phyloP scores from a whole-genome alignment of 1,140 invertebrate species.

The Zophobas morio region DNA sequence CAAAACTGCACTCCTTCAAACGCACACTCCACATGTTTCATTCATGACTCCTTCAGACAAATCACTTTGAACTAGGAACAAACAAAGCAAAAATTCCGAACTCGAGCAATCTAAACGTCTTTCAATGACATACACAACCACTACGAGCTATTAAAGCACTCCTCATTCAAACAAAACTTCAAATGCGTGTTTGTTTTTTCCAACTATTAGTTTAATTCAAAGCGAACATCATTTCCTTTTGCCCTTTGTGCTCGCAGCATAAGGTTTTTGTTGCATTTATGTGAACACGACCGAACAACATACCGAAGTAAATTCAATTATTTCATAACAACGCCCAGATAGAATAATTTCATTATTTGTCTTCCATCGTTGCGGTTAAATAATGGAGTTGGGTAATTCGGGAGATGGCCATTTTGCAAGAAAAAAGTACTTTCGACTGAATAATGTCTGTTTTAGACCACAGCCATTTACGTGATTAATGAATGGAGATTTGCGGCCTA shows the following conservation, averaged over 20 bases:
- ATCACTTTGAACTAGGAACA: too few relatives aligned
- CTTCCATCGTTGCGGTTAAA: constrained; percentile 17
- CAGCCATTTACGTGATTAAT: constrained; percentile 27
- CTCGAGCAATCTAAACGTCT: too few relatives aligned
- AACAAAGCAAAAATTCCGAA: too few relatives aligned
- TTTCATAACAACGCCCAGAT: constrained; percentile 10
- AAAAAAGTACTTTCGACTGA: constrained; percentile 22
- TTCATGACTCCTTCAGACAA: too few relatives aligned
- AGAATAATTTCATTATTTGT: constrained; percentile 12
- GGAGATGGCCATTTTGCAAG: constrained; percentile 10
- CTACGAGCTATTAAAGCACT: too few relatives aligned
- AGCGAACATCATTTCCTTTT: too few relatives aligned
- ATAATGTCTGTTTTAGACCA: constrained; percentile 40
- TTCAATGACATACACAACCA: too few relatives aligned
- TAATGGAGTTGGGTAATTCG: constrained; percentile 17
- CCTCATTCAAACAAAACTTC: too few relatives aligned
- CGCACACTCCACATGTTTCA: too few relatives aligned
- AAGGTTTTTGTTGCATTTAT: neutral
- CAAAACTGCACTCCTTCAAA: too few relatives aligned
- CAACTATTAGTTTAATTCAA: too few relatives aligned
- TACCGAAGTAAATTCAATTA: neutral
- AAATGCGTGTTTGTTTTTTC: too few relatives aligned
- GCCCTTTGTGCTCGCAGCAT: neutral
- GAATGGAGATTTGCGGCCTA: constrained; percentile 31
- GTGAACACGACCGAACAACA: neutral